Percentiles rank a stretch among this genome's conserved stretches.
Conservation (phyloP, 2,113 vertebrate species). For the Hoplias malabaricus region DNA sequence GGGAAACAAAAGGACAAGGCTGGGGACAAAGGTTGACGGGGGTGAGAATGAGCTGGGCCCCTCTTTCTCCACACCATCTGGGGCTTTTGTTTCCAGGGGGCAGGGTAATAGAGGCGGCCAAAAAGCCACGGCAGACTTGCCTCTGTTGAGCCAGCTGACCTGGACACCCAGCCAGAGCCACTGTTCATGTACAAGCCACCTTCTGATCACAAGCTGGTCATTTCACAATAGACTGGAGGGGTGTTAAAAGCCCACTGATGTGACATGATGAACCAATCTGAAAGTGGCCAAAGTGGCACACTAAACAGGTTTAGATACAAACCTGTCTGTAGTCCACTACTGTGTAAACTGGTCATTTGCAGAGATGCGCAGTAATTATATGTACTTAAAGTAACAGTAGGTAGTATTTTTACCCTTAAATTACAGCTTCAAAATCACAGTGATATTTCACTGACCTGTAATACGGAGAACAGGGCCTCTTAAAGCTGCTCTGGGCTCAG, state of each 20-base stretch:
- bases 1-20: constrained; percentile 53
- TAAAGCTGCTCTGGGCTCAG: no score
- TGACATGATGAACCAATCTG: neutral
- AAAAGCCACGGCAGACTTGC: neutral
- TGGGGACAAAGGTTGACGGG: constrained; percentile 55
- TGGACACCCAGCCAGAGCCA: constrained; percentile 19
- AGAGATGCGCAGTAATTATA: no score
- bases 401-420: no score
- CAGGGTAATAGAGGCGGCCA: neutral
- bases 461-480: no score
- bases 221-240: neutral
- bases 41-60: constrained; percentile 36
- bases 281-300: no score
- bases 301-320: no score
- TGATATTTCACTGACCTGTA: no score
- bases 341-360: no score
- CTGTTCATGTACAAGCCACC: constrained; percentile 16
- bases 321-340: no score
- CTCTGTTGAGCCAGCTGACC: constrained; percentile 25
- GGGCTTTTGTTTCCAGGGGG: constrained; percentile 56
- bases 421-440: no score
- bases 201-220: neutral
- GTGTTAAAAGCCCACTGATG: neutral
- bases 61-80: constrained; percentile 56
- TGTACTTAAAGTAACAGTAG: no score